phyloP scores from a whole-genome alignment of 2,113 vertebrate species.

The Halichoeres trimaculatus region DNA sequence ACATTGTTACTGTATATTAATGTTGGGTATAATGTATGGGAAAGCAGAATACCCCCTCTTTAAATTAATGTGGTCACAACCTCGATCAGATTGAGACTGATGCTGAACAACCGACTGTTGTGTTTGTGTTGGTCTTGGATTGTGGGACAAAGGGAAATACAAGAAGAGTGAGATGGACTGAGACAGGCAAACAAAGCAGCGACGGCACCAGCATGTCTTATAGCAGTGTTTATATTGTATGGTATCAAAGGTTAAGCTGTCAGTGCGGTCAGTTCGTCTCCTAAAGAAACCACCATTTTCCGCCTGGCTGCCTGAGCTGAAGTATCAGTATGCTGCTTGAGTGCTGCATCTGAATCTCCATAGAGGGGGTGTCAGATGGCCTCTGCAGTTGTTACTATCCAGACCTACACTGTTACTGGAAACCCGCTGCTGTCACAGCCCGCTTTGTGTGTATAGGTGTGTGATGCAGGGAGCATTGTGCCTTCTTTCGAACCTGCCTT shows the following conservation, averaged over 20 bases:
- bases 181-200: too few species aligned
- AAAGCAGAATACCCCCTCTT: too few species aligned
- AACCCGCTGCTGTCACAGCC: slow-evolving; percentile 41
- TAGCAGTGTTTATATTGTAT: background rate
- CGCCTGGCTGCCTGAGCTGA: slow-evolving; percentile 12
- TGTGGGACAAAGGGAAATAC: too few species aligned
- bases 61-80: too few species aligned
- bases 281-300: background rate
- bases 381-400: slow-evolving; percentile 69
- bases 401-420: slow-evolving; percentile 53
- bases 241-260: background rate
- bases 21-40: too few species aligned
- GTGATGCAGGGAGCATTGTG: slow-evolving; percentile 9
- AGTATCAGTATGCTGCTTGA: slow-evolving; percentile 38
- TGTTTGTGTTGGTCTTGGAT: too few species aligned
- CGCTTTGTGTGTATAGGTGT: slow-evolving; percentile 11
- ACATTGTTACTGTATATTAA: too few species aligned
- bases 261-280: background rate
- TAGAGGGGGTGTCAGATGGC: slow-evolving; percentile 69
- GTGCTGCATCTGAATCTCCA: slow-evolving; percentile 54
- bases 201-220: background rate
- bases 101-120: too few species aligned
- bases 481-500: slow-evolving; percentile 8
- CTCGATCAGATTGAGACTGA: too few species aligned
- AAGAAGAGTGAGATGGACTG: too few species aligned